phyloP scores from a whole-genome alignment of 2,888 invertebrate genomes.

The Rhagium mordax region DNA sequence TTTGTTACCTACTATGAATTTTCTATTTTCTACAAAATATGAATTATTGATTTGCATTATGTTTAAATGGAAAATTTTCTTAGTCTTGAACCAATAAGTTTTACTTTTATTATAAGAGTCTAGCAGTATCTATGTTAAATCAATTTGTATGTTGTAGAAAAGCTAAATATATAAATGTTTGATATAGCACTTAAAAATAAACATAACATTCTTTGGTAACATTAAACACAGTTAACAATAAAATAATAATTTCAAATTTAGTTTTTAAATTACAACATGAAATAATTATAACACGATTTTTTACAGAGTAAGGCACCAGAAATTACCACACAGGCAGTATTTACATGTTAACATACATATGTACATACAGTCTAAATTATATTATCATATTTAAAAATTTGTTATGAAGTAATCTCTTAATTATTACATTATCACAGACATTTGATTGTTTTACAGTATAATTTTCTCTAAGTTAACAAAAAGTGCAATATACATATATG shows the following conservation, averaged over 20 bases:
- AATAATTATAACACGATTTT: background rate
- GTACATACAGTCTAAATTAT: slow-evolving; percentile 30
- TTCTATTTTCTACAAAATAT: no score
- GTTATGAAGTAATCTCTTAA: slow-evolving; percentile 30
- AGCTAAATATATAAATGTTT: slow-evolving; percentile 11
- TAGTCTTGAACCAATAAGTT: no score
- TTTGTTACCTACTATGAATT: no score
- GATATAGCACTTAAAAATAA: slow-evolving; percentile 19
- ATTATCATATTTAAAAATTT: slow-evolving; percentile 21
- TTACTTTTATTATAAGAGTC: background rate
- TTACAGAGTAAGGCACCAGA: slow-evolving; percentile 42
- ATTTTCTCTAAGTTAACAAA: background rate
- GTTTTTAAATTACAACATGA: slow-evolving; percentile 21
- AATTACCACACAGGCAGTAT: slow-evolving; percentile 33
- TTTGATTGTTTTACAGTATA: slow-evolving; percentile 6
- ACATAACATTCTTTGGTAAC: slow-evolving; percentile 45
- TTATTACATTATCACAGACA: slow-evolving; percentile 35
- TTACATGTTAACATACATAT: slow-evolving; percentile 40
- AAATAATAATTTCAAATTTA: slow-evolving; percentile 13
- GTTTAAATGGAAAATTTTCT: no score
- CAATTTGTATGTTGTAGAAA: background rate
- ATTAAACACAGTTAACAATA: slow-evolving; percentile 43
- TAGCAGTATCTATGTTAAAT: background rate
- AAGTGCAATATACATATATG: no score
- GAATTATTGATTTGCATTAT: no score